Evolutionary conservation across 2,797 vertebrate species (phyloP), one percentile per base, ranked within the genome.

Genomic region (Picus viridis): DNA sequence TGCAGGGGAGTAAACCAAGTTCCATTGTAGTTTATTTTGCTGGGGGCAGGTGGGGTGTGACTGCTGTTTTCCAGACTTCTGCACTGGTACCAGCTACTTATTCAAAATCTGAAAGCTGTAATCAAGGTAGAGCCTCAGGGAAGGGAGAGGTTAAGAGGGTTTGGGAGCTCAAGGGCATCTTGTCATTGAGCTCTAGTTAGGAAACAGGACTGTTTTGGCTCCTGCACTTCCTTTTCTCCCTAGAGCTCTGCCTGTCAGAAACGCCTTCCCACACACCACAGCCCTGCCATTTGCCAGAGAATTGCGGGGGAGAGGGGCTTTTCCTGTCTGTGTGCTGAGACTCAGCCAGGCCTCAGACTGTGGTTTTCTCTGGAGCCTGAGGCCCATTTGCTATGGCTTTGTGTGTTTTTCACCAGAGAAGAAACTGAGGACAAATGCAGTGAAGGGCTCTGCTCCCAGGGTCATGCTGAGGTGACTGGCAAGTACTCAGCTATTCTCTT

Each of bases 271-370:
- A 97, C 97, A 97, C 96, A 96, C 41, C n/a, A 84, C 81, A 87
- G 83, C 94, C 89, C 80, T 96, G 91, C 91, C 94, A 85, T 95
- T 96, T 95, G 92, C 95, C 95, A 97, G 95, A 96, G 93, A 96
- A 96, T 86, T 97, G 97, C 95, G 94, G 97, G 95, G 95, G 95
- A 95, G 95, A 97, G 96, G 93, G 97, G 95, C 96, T 97, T 97
- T 97, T 97, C 96, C 96, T 97, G 96, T 95, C 96, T 94, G 88
- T 92, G 45, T 92, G 89, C 89, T 96, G 93, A 96, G 92, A 64
- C 87, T 83, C 76, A 43, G 96, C 97, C 97, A 97, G 68, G 82
- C 95, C 92, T 94, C 95, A 96, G 72, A 84, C 95, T 96, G 95
- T 91, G 96, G 96, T 95, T 97, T 97, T 93, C 92, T 89, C 78